Evolutionary conservation across 2,797 vertebrate species (phyloP).

Genomic region (Ctenopoma multispine): DNA sequence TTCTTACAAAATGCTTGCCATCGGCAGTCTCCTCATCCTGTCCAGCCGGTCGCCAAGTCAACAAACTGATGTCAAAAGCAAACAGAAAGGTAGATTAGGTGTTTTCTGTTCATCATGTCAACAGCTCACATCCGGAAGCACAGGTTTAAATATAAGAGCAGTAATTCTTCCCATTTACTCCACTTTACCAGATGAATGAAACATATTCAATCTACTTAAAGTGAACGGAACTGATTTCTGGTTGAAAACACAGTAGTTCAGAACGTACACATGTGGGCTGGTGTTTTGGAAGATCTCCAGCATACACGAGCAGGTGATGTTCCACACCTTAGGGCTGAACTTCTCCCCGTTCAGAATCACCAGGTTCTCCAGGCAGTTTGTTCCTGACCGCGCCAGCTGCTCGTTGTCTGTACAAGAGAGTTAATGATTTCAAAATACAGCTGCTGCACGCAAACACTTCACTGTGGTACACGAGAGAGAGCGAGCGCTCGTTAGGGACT

Average conservation of each 20-base stretch:
- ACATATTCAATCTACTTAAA: not conserved
- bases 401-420: constrained; percentile 90
- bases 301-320: constrained; percentile 94
- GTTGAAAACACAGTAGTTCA: not conserved
- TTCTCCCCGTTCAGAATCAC: constrained; percentile 97
- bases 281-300: constrained; percentile 96
- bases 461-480: not conserved
- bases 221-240: not conserved
- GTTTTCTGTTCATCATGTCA: not conserved
- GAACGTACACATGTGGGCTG: constrained; percentile 92
- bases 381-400: constrained; percentile 95
- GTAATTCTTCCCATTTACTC: not conserved
- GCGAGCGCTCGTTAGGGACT: not conserved
- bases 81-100: constrained; percentile 23
- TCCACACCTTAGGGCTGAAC: constrained; percentile 94
- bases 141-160: not conserved
- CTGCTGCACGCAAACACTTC: not conserved
- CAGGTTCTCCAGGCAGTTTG: constrained; percentile 96
- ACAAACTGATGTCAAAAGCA: constrained; percentile 83
- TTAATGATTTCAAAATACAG: not conserved
- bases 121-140: constrained; percentile 7
- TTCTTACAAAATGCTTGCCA: constrained; percentile 90
- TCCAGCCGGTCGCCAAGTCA: constrained; percentile 94
- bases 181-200: not conserved
- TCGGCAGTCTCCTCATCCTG: constrained; percentile 93